Evolutionary conservation across 2,113 vertebrate genomes (phyloP), one percentile per base, ranked within the genome.

Genomic region (Phaethon lepturus): DNA sequence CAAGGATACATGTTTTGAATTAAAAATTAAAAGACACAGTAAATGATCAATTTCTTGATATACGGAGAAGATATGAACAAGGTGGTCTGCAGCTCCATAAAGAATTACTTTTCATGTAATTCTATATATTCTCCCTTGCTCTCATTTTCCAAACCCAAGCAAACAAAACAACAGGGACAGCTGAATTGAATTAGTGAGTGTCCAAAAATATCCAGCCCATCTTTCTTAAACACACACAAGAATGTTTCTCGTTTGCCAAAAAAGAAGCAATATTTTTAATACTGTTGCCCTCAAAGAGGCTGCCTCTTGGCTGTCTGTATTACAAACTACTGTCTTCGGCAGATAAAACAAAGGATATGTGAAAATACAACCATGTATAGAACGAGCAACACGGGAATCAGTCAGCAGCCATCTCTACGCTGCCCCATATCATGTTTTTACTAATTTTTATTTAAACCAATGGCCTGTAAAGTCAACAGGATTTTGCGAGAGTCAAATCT

Each of bases 231-330:
- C 79, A 90, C 74, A 92, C 67, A 85, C 20, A 96, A 59, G 47
- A 95, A 93, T 95, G 81, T 52, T 78, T 86, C 88, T 53, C 53
- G 83, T 62, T 86, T 91, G 88, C 88, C 92, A 96, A 84, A 96
- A 87, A 73, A 95, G 92, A 52, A 93, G 94, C 81, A 92, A 24
- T 90, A 84, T 93, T 95, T 96, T 96, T 94, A 96, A 96, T 94
- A 79, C 53, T 79, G 59, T 7, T 22, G 58, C 94, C 84, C 76
- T 94, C 78, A 93, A 88, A 96, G 62, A 96, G 90, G 90, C 64
- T 88, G 80, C 50, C 68, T 88, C 64, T 95, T 91, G 72, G 71
- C 84, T 95, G 58, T 86, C 93, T 87, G 85, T 93, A 96, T 93
- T 95, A 90, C 63, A 95, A 90, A 90, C 83, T 89, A 94, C 86